These are phyloP conservation scores for Vulpes vulpes DNA, from an alignment of 2,113 vertebrate species.

Conservation along the genomic window DNA sequence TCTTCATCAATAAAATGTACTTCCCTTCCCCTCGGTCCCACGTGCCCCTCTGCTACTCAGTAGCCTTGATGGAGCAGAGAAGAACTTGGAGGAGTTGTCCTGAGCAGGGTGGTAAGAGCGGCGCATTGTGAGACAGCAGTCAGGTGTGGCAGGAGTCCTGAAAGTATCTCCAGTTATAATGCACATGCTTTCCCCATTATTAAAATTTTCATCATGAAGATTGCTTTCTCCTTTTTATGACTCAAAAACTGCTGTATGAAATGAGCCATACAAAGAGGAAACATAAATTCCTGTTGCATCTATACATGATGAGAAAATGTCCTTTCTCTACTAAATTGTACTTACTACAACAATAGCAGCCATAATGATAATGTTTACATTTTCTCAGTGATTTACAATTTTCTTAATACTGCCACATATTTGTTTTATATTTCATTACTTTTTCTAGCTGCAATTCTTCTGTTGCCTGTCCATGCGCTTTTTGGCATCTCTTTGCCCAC, in stretches of 20 bases:
- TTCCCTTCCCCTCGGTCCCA: accelerated
- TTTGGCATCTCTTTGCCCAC: too few relatives aligned
- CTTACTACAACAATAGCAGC: neutral
- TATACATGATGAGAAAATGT: neutral
- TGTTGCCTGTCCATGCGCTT: accelerated
- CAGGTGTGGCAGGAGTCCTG: neutral
- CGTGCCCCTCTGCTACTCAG: too few relatives aligned
- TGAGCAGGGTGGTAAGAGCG: accelerated
- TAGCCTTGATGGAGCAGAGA: neutral
- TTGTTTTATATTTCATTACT: neutral
- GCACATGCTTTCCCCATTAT: neutral
- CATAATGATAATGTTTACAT: neutral
- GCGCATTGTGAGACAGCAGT: neutral
- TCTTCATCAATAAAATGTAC: neutral
- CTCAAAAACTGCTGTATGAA: neutral
- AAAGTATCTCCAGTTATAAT: neutral
- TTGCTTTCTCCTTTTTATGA: neutral
- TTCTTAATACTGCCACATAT: accelerated
- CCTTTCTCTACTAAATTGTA: neutral
- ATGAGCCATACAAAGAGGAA: neutral
- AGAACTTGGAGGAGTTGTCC: neutral
- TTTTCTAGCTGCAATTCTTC: neutral
- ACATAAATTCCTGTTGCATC: neutral
- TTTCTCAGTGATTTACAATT: neutral
- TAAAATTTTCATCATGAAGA: neutral